Evolutionary conservation across 2,113 vertebrate genomes (phyloP), one percentile per base, ranked within the genome.

Genomic region (Oreotrochilus melanogaster): DNA sequence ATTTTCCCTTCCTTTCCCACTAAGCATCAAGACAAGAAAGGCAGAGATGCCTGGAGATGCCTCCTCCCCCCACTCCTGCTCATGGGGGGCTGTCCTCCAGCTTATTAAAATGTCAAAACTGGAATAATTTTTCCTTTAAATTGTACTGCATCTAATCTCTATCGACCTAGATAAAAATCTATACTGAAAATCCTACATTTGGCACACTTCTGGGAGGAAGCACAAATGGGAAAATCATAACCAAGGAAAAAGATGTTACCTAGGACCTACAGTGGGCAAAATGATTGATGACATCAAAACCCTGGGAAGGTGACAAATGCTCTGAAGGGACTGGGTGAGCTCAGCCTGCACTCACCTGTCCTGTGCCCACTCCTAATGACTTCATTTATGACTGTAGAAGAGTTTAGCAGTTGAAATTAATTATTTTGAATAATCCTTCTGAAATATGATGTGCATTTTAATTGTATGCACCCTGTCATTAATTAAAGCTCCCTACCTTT

Each of bases 401-500:
- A 93, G 53, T 84, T 84, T 94, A 96, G 96, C 74, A 35, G 56
- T 81, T 50, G 66, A 91, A 92, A 95, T 89, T 93, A 91, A 96
- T 97, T 97, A 94, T 96, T 96, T 95, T 9, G 31, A 95, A 91
- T 83, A 96, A 95, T 93, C 64, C 86, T 89, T 64, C 85, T 82
- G 92, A 93, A 71, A 67, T 89, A 93, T 31, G 72, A 95, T 66
- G 91, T 28, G 86, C 56, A 60, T 69, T 97, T 97, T 86, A 96
- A 71, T 95, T 90, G 93, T 90, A 87, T 60, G 75, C 54, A 91
- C 71, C 75, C 81, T 60, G 1, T 79, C 88, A 96, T 95, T 96
- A 97, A 95, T 97, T 97, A 95, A 90, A 97, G 80, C 89, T 96
- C 22, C 66, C 54, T 82, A 95, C 74, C 61, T 95, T 95, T 96